Evolutionary conservation across 1,140 invertebrate species (phyloP).

Genomic region (Araneus ventricosus): DNA sequence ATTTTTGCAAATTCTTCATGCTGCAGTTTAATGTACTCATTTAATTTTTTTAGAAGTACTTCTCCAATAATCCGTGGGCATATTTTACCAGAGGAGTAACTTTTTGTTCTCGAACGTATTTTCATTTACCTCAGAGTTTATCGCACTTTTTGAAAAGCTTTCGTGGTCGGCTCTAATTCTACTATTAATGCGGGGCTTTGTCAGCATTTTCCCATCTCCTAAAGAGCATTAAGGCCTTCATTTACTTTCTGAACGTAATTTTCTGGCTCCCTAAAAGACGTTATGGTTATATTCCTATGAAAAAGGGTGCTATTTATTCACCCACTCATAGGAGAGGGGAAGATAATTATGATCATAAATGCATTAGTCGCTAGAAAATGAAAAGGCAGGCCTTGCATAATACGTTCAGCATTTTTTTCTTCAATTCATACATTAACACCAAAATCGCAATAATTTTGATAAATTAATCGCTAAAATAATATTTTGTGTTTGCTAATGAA

Average conservation of each 20-base stretch:
- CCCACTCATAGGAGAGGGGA: slow-evolving; percentile 37
- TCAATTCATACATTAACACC: background rate
- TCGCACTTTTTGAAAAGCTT: slow-evolving; percentile 29
- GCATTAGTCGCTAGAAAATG: slow-evolving; percentile 59
- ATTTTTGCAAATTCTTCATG: background rate
- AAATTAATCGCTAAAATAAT: background rate
- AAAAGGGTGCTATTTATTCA: slow-evolving; percentile 55
- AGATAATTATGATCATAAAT: slow-evolving; percentile 67
- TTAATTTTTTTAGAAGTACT: slow-evolving; percentile 42
- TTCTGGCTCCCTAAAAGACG: slow-evolving; percentile 39
- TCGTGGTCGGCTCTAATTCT: slow-evolving; percentile 40
- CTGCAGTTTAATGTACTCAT: slow-evolving; percentile 8
- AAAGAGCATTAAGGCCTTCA: slow-evolving; percentile 70
- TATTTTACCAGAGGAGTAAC: slow-evolving; percentile 18
- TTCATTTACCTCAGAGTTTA: slow-evolving; percentile 60
- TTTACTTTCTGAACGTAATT: slow-evolving; percentile 55
- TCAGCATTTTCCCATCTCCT: slow-evolving; percentile 65
- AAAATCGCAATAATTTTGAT: background rate
- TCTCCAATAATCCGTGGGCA: slow-evolving; percentile 13
- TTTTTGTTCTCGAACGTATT: slow-evolving; percentile 48
- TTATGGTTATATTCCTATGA: slow-evolving; percentile 53
- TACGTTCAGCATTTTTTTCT: background rate
- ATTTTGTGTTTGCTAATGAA: too few species aligned
- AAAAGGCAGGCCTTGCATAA: slow-evolving; percentile 55
- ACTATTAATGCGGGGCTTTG: slow-evolving; percentile 65